Evolutionary conservation across 1,140 invertebrate genomes (phyloP).

Genomic region (Papilio polyxenes): DNA sequence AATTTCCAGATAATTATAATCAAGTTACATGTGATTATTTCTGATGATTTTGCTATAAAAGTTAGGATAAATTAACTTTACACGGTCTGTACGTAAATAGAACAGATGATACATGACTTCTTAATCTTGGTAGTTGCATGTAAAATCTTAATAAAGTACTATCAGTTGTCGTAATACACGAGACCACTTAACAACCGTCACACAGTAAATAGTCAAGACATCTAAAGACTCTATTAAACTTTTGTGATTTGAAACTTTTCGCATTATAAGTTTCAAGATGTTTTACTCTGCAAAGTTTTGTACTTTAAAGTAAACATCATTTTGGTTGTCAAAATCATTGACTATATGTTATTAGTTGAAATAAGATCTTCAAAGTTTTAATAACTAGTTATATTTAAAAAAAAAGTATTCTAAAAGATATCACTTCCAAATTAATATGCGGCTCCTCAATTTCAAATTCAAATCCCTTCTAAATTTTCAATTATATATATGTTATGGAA

Average conservation of each 20-base stretch:
- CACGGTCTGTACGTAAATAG: no score
- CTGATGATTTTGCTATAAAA: no score
- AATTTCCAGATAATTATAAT: no score
- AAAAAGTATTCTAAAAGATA: neutral
- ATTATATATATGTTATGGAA: no score
- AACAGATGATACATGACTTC: neutral
- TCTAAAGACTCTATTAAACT: constrained; percentile 71
- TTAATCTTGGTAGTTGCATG: neutral
- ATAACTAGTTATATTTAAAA: neutral
- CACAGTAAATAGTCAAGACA: constrained; percentile 66
- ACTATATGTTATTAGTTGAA: neutral
- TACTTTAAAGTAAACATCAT: constrained; percentile 16
- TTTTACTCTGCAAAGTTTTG: constrained; percentile 9
- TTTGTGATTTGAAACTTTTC: constrained; percentile 71
- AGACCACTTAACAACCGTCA: constrained; percentile 57
- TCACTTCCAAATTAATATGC: no score
- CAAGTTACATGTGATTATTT: no score
- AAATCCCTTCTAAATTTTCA: no score
- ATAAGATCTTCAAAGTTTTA: neutral
- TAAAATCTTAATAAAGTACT: neutral
- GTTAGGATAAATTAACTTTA: no score
- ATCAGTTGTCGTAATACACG: constrained; percentile 39
- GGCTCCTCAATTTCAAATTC: no score
- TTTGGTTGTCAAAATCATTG: neutral
- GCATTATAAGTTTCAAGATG: constrained; percentile 53